Conservation (phyloP, 2,888 invertebrate species). For the Ophion costatus region DNA sequence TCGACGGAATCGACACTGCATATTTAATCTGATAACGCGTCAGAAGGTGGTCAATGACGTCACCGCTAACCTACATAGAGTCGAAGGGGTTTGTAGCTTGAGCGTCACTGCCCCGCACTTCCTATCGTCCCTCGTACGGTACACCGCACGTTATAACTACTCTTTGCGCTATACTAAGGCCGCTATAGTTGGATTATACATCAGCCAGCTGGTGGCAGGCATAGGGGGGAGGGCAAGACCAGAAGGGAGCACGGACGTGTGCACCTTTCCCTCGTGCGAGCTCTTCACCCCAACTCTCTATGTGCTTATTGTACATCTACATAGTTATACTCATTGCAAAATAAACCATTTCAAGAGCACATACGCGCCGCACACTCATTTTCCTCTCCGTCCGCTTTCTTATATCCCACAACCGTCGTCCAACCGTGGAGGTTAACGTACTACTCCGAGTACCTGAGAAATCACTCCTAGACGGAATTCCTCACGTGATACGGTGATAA, state of each 20-base stretch:
- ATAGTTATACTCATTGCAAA: constrained; percentile 26
- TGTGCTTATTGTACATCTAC: constrained; percentile 1
- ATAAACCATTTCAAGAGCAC: constrained; percentile 53
- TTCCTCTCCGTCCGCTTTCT: constrained; percentile 14
- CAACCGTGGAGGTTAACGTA: constrained; percentile 23
- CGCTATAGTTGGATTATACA: constrained; percentile 27
- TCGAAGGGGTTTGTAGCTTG: constrained; percentile 69
- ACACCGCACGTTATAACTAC: constrained; percentile 50
- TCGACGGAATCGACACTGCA: constrained; percentile 69
- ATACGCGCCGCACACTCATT: constrained; percentile 7
- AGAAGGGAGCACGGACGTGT: constrained; percentile 20
- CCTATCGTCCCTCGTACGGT: constrained; percentile 37
- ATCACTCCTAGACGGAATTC: not conserved
- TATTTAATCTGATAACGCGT: constrained; percentile 72
- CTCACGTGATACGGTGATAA: not conserved
- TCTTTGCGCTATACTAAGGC: constrained; percentile 36
- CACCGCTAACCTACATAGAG: constrained; percentile 78
- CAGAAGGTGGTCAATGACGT: constrained; percentile 76
- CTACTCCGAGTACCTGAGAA: not conserved
- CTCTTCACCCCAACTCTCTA: constrained; percentile 7
- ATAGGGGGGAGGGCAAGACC: constrained; percentile 8
- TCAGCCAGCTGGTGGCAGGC: constrained; percentile 30
- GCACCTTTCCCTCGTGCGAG: constrained; percentile 25
- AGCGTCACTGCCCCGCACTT: constrained; percentile 56
- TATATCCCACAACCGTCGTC: constrained; percentile 15